Evolutionary conservation across 2,113 vertebrate genomes (phyloP).

Genomic region (Ginglymostoma cirratum): DNA sequence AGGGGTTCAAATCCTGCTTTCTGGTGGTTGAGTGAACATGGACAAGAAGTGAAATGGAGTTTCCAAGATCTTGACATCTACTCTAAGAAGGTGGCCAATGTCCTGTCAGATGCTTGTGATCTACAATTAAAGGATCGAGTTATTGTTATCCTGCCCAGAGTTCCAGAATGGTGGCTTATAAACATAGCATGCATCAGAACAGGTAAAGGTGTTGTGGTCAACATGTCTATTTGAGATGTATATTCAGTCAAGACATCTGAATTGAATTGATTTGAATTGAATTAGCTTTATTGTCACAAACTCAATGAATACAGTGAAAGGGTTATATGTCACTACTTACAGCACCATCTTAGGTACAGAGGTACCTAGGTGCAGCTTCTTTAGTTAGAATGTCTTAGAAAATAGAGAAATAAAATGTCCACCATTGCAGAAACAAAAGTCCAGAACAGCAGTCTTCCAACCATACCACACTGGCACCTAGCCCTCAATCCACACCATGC

Average conservation of each 20-base stretch:
- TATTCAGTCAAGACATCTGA: not conserved
- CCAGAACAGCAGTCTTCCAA: too few species aligned
- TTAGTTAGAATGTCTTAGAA: too few species aligned
- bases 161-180: conserved; percentile 77
- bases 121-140: conserved; percentile 60
- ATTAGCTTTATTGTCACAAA: too few species aligned
- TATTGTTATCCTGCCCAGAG: conserved; percentile 60
- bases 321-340: too few species aligned
- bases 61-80: conserved; percentile 61
- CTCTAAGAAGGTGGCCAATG: conserved; percentile 59
- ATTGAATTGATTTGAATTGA: too few species aligned
- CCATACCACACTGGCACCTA: too few species aligned
- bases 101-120: conserved; percentile 56
- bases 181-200: conserved; percentile 60
- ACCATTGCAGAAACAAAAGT: too few species aligned
- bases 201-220: conserved; percentile 50
- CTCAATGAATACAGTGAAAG: too few species aligned
- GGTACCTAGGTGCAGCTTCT: too few species aligned
- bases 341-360: too few species aligned
- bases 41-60: conserved; percentile 68
- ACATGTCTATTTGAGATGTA: not conserved
- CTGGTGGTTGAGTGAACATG: conserved; percentile 65
- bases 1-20: conserved; percentile 59
- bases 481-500: too few species aligned
- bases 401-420: too few species aligned